Percentiles rank a stretch among this genome's conserved stretches.
These are phyloP conservation scores for Cantharis lateralis DNA, from an alignment of 2,888 invertebrate genomes.

Conservation along the genomic window DNA sequence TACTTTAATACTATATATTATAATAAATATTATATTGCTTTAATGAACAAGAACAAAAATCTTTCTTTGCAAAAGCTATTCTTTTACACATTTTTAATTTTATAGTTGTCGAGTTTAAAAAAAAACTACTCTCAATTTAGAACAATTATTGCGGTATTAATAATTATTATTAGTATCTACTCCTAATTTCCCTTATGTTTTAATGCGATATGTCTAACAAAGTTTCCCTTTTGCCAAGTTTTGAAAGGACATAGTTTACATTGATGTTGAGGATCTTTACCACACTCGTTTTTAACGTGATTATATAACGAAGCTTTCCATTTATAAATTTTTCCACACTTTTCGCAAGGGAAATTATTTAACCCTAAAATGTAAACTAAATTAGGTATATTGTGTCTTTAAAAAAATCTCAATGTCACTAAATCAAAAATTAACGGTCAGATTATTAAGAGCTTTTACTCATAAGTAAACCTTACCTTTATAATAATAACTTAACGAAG, in stretches of 20 bases:
- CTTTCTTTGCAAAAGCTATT: too few relatives aligned
- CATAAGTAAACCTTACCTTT: too few relatives aligned
- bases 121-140: too few relatives aligned
- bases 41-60: too few relatives aligned
- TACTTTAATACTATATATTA: too few relatives aligned
- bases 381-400: background rate
- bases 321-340: conserved; percentile 25
- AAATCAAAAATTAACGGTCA: background rate
- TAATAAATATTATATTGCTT: too few relatives aligned
- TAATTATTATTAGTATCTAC: background rate
- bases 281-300: conserved; percentile 48
- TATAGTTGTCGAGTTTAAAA: background rate
- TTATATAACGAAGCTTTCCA: conserved; percentile 18
- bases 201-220: background rate
- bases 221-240: conserved; percentile 26
- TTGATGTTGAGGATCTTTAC: conserved; percentile 39
- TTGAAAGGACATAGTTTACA: conserved; percentile 35
- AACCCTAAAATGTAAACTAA: background rate
- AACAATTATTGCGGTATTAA: background rate
- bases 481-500: too few relatives aligned
- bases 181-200: background rate
- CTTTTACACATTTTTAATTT: background rate
- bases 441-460: background rate
- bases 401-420: background rate
- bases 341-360: conserved; percentile 6